These are phyloP conservation scores for Centropyge bicolor DNA, from an alignment of 2,797 vertebrate species.

Conservation along the genomic window DNA sequence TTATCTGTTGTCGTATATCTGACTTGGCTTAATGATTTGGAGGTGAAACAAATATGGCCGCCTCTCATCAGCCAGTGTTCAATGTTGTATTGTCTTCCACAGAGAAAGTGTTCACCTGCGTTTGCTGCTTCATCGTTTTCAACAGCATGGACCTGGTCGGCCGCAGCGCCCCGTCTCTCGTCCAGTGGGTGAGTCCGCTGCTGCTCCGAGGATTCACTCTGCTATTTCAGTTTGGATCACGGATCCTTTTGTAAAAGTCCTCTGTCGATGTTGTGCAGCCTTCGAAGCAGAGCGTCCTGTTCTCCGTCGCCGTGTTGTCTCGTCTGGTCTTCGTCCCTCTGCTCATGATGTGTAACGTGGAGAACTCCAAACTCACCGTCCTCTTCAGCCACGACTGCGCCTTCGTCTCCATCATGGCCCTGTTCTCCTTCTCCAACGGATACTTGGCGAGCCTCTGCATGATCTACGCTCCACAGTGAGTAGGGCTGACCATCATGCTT, in stretches of 20 bases:
- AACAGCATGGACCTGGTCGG: conserved; percentile 89
- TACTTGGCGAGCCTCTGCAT: conserved; percentile 95
- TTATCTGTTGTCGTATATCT: too few relatives aligned
- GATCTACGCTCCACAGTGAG: conserved; percentile 95
- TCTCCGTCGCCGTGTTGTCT: conserved; percentile 85
- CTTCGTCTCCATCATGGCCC: conserved; percentile 90
- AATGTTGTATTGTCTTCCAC: conserved; percentile 7
- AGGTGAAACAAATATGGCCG: not conserved
- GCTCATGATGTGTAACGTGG: conserved; percentile 92
- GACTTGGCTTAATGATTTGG: too few relatives aligned
- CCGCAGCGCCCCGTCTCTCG: conserved; percentile 85
- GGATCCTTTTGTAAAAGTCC: too few relatives aligned
- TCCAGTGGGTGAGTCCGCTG: conserved; percentile 88
- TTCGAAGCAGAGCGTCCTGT: conserved; percentile 85
- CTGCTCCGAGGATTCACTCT: accelerated
- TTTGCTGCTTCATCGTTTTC: conserved; percentile 92
- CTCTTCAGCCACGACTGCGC: conserved; percentile 87
- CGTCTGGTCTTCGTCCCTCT: conserved; percentile 91
- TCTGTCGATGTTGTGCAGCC: conserved; percentile 82
- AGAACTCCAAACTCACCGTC: conserved; percentile 63
- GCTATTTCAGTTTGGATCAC: not conserved
- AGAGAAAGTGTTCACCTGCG: conserved; percentile 89
- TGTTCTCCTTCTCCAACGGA: conserved; percentile 93
- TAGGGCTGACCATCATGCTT: not conserved
- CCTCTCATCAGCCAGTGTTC: too few relatives aligned